Evolutionary conservation across 1,140 invertebrate genomes (phyloP), one percentile per base, ranked within the genome.

Genomic region (Camponotus vicinus): DNA sequence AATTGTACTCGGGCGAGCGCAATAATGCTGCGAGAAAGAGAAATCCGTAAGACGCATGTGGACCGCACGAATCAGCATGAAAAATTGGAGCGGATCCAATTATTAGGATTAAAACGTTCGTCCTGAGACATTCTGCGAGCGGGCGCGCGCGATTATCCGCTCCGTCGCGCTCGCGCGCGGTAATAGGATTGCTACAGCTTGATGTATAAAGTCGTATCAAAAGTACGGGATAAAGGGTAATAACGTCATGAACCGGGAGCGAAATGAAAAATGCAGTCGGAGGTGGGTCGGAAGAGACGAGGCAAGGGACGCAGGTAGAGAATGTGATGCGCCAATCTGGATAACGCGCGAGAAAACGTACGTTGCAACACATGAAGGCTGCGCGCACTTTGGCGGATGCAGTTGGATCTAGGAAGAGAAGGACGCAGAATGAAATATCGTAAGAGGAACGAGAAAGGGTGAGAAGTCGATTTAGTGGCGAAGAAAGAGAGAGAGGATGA

Each of bases 181-280:
- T 89, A 90, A 90, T 89, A 90, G 89, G 76, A 87, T 90, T 89
- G 85, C 73, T 66, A 34, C 63, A 59, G 55, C 66, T 80, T 89
- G 85, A 87, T 85, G 78, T 83, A 79, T 75, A 89, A 89, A 89
- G 89, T 87, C 59, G 80, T 79, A 87, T 89, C 88, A 87, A 80
- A 87, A 88, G 69, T 86, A 82, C 85, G 79, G 77, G 32, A 59
- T 55, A 77, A 70, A 84, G 86, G 84, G 82, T 87, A 85, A 90
- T 90, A 90, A 83, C 86, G 66, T 71, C 66, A 85, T 70, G 75
- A 78, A 78, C 69, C 83, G 61, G 57, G 71, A 67, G 71, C 63
- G 85, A 86, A 86, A 73, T 85, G 88, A 86, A 83, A 89, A 89
- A 89, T 83, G 71, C 79, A 86, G 66, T 83, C 69, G 69, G 40